Evolutionary conservation across 2,113 vertebrate species (phyloP).

Genomic region (Thinocorus orbignyianus): DNA sequence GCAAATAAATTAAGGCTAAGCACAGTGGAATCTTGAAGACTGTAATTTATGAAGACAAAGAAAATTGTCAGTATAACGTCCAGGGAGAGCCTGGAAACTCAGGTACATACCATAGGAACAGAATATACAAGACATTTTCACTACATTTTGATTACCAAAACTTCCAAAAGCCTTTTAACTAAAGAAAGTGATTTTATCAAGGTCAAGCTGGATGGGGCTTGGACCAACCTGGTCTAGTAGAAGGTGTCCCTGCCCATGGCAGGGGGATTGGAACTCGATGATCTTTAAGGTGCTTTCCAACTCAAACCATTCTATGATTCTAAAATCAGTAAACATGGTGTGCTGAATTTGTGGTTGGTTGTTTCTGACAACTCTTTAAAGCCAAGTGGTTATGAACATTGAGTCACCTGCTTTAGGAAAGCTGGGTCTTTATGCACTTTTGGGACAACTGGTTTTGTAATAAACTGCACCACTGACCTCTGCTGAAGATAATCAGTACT

Average conservation of each 20-base stretch:
- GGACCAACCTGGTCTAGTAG: too few species aligned
- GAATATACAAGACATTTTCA: not conserved
- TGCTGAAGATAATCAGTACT: conserved; percentile 25
- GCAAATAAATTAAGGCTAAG: rapidly evolving
- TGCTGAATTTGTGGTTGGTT: not conserved
- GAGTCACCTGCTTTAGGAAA: not conserved
- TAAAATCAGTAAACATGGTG: not conserved
- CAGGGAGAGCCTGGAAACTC: not conserved
- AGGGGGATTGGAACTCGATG: too few species aligned
- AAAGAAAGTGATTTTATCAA: not conserved
- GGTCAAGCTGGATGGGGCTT: too few species aligned
- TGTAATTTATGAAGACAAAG: not conserved
- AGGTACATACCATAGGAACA: not conserved
- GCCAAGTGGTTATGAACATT: not conserved
- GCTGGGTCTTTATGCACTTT: not conserved
- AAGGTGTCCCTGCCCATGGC: too few species aligned
- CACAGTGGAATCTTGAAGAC: not conserved
- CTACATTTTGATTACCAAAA: not conserved
- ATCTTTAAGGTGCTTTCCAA: too few species aligned
- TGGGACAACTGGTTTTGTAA: not conserved
- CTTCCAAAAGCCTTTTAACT: not conserved
- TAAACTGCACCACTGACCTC: conserved; percentile 24
- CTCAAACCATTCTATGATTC: too few species aligned
- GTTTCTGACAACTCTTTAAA: not conserved
- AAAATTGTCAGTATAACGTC: not conserved